Base-by-base conservation (phyloP, 2,888 invertebrate species). In the Cybosia mesomella region DNA sequence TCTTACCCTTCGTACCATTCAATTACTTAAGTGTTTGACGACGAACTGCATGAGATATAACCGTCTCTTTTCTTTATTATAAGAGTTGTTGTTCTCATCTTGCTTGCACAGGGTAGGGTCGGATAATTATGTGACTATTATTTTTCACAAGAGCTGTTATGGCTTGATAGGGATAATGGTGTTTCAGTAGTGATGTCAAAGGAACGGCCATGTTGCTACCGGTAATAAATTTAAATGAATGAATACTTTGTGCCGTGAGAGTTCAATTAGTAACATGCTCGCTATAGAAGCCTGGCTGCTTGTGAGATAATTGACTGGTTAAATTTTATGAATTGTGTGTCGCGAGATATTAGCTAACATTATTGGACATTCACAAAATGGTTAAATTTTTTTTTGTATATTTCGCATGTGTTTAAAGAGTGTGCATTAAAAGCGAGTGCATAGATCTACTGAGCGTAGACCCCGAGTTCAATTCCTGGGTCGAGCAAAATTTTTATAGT, bases 51-150 rank as follows among this genome's bases (percentile, higher is more conserved):
- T 72, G 77, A 83, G 79, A 77, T 90, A 87, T 74, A 72, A 59
- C 78, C 66, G 75, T 92, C 92, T 87, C 87, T 72, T 77, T 92
- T 84, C 76, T 72, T 81, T 85, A 76, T n/a, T 83, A 80, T 73
- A 57, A n/a, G 72, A 60, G 55, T 67, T 59, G 36, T 32, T 76
- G 64, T 85, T 73, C 72, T 75, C 58, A 61, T 85, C 88, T 83
- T 75, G 67, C 71, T 86, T 84, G 75, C 71, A 82, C 85, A 83
- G 88, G 86, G 88, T 88, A 84, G 87, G 89, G 89, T 87, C 82
- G 87, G 86, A 89, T 93, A 94, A 93, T 94, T 93, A 92, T 91
- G 91, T 92, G 92, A 92, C 92, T 93, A 93, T 92, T 92, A 93
- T 93, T 93, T 93, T 93, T 93, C 91, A 91, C 89, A 89, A 89